A percentile compares a stretch with the other conserved stretches of the same genome.
Evolutionary conservation across 2,113 vertebrate species (phyloP).

Genomic region (Haplochromis burtoni): DNA sequence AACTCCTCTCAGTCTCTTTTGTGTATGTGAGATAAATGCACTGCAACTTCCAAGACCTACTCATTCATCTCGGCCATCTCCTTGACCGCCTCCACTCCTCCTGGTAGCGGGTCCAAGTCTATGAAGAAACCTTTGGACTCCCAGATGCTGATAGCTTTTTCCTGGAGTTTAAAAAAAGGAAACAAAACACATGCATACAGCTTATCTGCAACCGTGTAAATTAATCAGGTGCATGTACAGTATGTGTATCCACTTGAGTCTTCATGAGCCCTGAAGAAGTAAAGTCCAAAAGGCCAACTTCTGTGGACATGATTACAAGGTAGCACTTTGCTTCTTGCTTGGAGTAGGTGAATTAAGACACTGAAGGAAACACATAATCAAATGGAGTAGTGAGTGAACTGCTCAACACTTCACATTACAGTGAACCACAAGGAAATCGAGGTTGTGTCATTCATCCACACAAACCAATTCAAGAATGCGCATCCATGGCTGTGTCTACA

Average conservation of each 20-base stretch:
- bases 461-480: background rate
- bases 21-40: background rate
- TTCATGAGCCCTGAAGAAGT: background rate
- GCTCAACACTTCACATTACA: background rate
- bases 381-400: background rate
- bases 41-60: constrained; percentile 57
- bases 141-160: constrained; percentile 95
- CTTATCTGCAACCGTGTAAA: background rate
- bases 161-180: constrained; percentile 60
- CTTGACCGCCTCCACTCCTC: constrained; percentile 88
- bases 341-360: background rate
- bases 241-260: background rate
- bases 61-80: constrained; percentile 87
- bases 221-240: background rate
- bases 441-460: background rate
- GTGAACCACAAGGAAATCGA: background rate
- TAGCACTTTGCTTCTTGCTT: background rate
- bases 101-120: constrained; percentile 86
- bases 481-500: background rate
- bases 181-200: background rate
- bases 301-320: background rate
- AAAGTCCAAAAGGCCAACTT: background rate
- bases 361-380: background rate
- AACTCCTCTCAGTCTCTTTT: background rate
- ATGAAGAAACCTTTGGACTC: constrained; percentile 91